Base-by-base conservation (phyloP, 1,140 invertebrate genomes). In the Cyclina sinensis region DNA sequence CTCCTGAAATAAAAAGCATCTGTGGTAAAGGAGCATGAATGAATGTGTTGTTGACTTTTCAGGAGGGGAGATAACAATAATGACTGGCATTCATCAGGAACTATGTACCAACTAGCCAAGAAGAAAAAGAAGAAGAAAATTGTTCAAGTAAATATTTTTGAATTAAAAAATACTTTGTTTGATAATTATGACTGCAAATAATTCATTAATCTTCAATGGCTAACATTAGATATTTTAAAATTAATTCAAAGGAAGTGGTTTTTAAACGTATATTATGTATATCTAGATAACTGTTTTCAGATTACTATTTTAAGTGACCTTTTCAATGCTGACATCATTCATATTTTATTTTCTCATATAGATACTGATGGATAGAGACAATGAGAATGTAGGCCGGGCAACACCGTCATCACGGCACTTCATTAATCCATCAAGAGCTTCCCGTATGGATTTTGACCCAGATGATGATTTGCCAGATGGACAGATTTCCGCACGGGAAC, bases 81-180 rank as follows among this genome's bases (percentile, higher is more conserved):
- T 51, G 92, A 92, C 14, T 88, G 89, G 86, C 87, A 90, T 39
- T 80, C 85, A 62, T 88, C 86, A 84, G 85, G 85, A 14, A 89
- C 86, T 32, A 89, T 93, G 86, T 90, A 92, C 51, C 92, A 91
- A 76, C 62, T 93, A 21, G 92, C 92, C 14, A 91, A 91, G 83
- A 94, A 94, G 84, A 94, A 94, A 85, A 94, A 94, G 88, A 94
- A 93, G 65, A 93, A 93, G 68, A 94, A 93, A 86, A 92, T 93
- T 48, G 87, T 92, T 9, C 92, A 93, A 90, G 94, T 94, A 90
- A 27, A 18, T 37, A 70, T 70, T 30, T 65, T 21, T 11, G 18
- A 11, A 48, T 11, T 48, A 48, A 48, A 48, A 48, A 48, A 48
- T 11, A 18, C 9, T 18, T 48, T 11, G 46, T 48, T 7, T 11